Base-by-base conservation (phyloP, 2,888 invertebrate species). In the Tortrix viridana region DNA sequence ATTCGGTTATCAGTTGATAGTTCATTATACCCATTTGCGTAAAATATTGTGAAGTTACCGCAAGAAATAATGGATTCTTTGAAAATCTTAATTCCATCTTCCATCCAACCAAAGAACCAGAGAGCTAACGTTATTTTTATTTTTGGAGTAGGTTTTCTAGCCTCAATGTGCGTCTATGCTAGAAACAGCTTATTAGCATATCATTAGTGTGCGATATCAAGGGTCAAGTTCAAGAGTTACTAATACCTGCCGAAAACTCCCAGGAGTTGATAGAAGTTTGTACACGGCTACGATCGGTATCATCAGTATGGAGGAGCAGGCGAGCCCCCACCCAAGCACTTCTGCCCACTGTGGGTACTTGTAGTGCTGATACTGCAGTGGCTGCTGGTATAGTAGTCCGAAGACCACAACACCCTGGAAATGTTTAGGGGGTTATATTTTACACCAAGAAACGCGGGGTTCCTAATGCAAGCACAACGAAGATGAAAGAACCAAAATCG, bases 271-370 rank as follows among this genome's bases (percentile, higher is more conserved):
- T 57, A 92, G 81, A 23, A 96, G 76, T 74, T 94, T 93, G 69
- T 94, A 91, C 52, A 95, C 80, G 0, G 95, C 95, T 16, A 95
- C 93, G 2, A 94, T 74, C 0, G 96, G 96, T 73, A 96, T 95
- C 94, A 95, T 95, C 57, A 95, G 84, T 48, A 96, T 95, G 52
- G 96, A 95, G 62, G 95, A 95, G 70, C 95, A 93, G n/a, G 95
- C 95, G 50, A 96, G 90, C 0, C 92, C 92, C 95, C 95, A 95
- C 55, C 96, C 96, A 14, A 95, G 89, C 71, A 94, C 92, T 74
- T 94, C 95, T 0, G 95, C 95, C 95, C 95, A 95, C 66, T 82
- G 89, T 0, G 96, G 96, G 78, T 95, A 96, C 19, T 86, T 88
- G 80, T 96, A 96, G 62, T 94, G 93, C 75, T 94, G 94, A 81